Evolutionary conservation across 2,797 vertebrate species (phyloP), one percentile per base, ranked within the genome.

Genomic region (Sparus aurata): DNA sequence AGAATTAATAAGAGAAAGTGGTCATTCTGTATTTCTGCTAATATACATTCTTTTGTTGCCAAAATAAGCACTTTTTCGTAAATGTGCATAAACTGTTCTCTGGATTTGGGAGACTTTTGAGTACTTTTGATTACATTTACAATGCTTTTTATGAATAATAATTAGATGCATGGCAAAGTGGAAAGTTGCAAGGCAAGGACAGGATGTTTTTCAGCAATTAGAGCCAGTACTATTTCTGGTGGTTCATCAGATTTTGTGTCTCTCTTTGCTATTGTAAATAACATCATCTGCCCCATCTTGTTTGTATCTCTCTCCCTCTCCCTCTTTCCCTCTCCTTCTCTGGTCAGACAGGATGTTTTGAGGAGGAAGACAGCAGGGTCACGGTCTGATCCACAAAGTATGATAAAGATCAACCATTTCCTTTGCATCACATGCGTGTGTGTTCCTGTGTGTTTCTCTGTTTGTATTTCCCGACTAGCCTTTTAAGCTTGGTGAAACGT

Each of bases 341-440:
- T 60, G 13, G 57, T 75, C 68, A 82, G 79, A 85, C 89, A 90
- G 89, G 89, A 92, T 88, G 89, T 90, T 91, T 83, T 80, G 80
- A 77, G 69, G 67, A 87, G 76, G 81, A 83, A 83, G 90, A 85
- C 80, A 74, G 77, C 83, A 34, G 69, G 79, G 80, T 82, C 85
- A 84, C 8, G 43, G 82, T 79, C 86, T 83, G 85, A 85, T 80
- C 62, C 65, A 80, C 65, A 80, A 69, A 70, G 57, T 50, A 49
- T 53, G 87, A 91, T 91, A 89, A 86, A 83, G 83, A 92, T 90
- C 80, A 85, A 82, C 74, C 74, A 86, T 89, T 89, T 88, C 85
- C 85, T 92, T 88, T 86, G 77, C 73, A 76, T 84, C 68, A 54
- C 73, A 13, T 75, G 34, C 73, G 54, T 62, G 49, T 59, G 23